Base-by-base conservation (phyloP, 2,888 invertebrate species). In the Drosophila atripex region DNA sequence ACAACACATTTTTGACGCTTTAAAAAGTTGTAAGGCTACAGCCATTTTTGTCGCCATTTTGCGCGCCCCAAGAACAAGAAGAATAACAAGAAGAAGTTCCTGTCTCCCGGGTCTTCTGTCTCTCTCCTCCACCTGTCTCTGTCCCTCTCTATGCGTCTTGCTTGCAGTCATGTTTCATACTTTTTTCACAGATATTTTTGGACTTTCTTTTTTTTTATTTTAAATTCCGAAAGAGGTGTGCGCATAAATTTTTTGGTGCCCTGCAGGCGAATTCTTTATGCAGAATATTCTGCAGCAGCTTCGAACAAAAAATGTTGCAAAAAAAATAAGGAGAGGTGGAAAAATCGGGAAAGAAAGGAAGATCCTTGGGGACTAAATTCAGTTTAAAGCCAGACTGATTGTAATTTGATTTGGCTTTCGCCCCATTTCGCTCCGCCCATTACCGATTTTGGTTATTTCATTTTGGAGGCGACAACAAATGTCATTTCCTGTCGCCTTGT, bases 381-480 rank as follows among this genome's bases (percentile, higher is more conserved):
- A 73, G 73, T 80, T 84, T 78, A 78, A 74, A 75, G 82, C 71
- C 77, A 84, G 77, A 77, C 82, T 82, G 85, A 84, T 84, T 84
- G 77, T 82, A 84, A 82, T 84, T 84, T 80, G 69, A 84, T 82
- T 84, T 78, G 69, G 32, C 30, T 38, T 35, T 14, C 45, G 32
- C 56, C 25, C 41, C 39, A 38, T 53, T 11, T 16, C n/a, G 14
- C 51, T 25, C 25, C 50, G 11, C 45, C 60, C 18, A 61, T 66
- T 75, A 64, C 76, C 71, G 80, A 83, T 80, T 80, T 80, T 74
- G 74, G 85, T 75, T 75, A 77, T 77, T 76, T 77, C 73, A 83
- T 74, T 83, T 80, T 80, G 69, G 75, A 68, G 71, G 65, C 75
- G 77, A 83, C 80, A 78, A 78, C 78, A 80, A 83, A 82, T 80